Evolutionary conservation across 2,113 vertebrate genomes (phyloP).

Genomic region (Pollachius pollachius): DNA sequence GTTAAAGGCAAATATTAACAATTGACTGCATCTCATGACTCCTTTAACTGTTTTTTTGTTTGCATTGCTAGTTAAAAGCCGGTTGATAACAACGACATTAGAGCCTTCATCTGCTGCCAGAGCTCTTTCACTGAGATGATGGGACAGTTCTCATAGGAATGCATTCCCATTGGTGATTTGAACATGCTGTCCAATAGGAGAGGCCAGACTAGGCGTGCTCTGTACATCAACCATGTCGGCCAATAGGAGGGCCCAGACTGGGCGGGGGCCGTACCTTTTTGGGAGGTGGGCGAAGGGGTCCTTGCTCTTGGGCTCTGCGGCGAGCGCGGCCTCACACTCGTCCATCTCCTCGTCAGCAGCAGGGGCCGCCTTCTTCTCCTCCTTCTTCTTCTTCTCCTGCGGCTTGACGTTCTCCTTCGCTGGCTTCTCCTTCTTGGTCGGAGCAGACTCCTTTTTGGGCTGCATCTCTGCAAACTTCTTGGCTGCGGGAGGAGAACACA

Average conservation of each 20-base stretch:
- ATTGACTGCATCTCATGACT: too few relatives aligned
- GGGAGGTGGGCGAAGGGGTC: slow-evolving; percentile 88
- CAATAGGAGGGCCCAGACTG: neutral
- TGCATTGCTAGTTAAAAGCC: too few relatives aligned
- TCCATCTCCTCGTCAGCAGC: slow-evolving; percentile 83
- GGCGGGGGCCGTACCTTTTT: slow-evolving; percentile 76
- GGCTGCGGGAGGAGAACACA: slow-evolving; percentile 62
- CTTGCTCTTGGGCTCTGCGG: slow-evolving; percentile 86
- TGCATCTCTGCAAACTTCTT: slow-evolving; percentile 90
- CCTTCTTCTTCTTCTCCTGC: slow-evolving; percentile 82
- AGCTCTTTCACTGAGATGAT: too few relatives aligned
- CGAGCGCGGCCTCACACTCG: slow-evolving; percentile 83
- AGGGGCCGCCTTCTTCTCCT: slow-evolving; percentile 77
- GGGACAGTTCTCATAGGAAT: neutral
- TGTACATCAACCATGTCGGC: too few relatives aligned
- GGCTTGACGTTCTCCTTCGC: slow-evolving; percentile 75
- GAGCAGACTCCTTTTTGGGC: slow-evolving; percentile 82
- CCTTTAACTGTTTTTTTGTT: too few relatives aligned
- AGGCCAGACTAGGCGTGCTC: too few relatives aligned
- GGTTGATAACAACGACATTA: too few relatives aligned
- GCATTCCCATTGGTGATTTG: neutral
- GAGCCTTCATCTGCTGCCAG: too few relatives aligned
- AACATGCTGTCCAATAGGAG: too few relatives aligned
- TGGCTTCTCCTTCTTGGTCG: slow-evolving; percentile 82
- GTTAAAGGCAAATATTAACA: too few relatives aligned